These are phyloP conservation scores for Potorous gilbertii DNA, from an alignment of 2,797 vertebrate species.

Conservation along the genomic window DNA sequence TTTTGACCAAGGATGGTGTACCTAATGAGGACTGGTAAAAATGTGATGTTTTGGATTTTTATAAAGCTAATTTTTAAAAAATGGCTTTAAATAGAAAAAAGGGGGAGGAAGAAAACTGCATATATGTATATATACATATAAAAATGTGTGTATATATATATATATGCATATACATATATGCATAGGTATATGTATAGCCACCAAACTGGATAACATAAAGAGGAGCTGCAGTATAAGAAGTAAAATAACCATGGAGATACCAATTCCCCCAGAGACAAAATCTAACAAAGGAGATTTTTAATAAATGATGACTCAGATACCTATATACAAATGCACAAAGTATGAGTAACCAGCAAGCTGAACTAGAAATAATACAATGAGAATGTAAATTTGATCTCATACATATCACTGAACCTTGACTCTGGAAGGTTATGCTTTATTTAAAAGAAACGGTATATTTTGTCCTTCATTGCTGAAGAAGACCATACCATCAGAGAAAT, in stretches of 20 bases:
- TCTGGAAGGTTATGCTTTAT: not conserved
- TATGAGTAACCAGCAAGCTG: not conserved
- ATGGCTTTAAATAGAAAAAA: not conserved
- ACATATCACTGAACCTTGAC: not conserved
- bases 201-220: not conserved
- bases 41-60: not conserved
- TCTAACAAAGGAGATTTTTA: not conserved
- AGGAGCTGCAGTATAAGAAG: not conserved
- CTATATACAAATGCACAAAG: not conserved
- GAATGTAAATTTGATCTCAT: not conserved
- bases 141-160: not conserved
- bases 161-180: not conserved
- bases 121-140: not conserved
- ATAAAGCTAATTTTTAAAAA: not conserved
- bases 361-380: not conserved
- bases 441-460: not conserved
- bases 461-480: too few species aligned
- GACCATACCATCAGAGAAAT: too few species aligned
- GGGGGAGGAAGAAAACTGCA: not conserved
- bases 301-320: not conserved
- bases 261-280: not conserved
- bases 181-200: not conserved
- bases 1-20: not conserved
- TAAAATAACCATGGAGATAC: not conserved
- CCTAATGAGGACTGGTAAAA: not conserved